phyloP scores from a whole-genome alignment of 2,797 vertebrate species.

The Botia kubotai region DNA sequence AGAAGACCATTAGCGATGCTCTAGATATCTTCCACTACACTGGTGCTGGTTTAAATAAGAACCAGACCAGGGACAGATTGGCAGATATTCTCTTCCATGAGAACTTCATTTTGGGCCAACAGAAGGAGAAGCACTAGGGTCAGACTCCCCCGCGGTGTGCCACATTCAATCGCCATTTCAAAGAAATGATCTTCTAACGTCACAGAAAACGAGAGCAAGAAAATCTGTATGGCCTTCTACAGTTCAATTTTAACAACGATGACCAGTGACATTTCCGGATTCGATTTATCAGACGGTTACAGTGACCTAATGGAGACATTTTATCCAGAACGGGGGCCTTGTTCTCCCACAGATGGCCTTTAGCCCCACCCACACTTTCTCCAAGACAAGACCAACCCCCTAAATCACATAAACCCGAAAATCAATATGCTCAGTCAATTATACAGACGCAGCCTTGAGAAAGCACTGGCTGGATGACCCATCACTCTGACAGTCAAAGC shows the following conservation, averaged over 20 bases:
- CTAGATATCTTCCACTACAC: not conserved
- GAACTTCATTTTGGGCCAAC: not conserved
- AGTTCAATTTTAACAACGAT: conserved; percentile 52
- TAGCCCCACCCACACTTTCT: conserved; percentile 58
- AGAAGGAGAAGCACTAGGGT: not conserved
- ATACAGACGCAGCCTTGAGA: conserved; percentile 60
- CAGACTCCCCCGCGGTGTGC: not conserved
- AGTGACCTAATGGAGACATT: conserved; percentile 59
- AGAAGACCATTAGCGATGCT: not conserved
- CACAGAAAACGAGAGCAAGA: not conserved
- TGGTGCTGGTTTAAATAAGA: not conserved
- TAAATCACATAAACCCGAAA: conserved; percentile 75
- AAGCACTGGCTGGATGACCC: conserved; percentile 63
- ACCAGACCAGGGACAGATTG: not conserved
- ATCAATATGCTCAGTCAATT: conserved; percentile 77
- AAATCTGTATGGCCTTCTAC: not conserved
- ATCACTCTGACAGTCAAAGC: conserved; percentile 74
- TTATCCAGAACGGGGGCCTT: conserved; percentile 53
- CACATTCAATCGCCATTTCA: not conserved
- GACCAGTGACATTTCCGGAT: conserved; percentile 58
- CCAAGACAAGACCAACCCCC: conserved; percentile 57
- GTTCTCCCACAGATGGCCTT: conserved; percentile 61
- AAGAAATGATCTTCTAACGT: conserved; percentile 26
- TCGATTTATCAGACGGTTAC: conserved; percentile 53
- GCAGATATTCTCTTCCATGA: not conserved